phyloP scores from a whole-genome alignment of 2,888 invertebrate genomes.

The Elysia crispata region DNA sequence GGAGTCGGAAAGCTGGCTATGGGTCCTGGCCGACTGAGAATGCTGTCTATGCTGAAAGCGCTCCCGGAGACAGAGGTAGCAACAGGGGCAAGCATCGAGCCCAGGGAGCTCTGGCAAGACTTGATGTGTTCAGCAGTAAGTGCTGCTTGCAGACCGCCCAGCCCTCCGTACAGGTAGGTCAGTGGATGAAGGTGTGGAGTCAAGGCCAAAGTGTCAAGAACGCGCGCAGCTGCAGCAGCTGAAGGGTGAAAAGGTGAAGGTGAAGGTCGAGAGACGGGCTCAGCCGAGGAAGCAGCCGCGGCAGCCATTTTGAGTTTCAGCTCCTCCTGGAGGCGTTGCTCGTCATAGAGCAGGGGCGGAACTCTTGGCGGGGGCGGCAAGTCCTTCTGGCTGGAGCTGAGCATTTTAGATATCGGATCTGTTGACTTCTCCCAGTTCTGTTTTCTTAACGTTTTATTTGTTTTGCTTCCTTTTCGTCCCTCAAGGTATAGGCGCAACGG shows the following conservation, averaged over 20 bases:
- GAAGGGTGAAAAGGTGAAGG: conserved; percentile 28
- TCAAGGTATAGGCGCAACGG: no score
- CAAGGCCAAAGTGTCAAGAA: conserved; percentile 29
- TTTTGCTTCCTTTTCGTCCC: no score
- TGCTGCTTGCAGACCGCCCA: conserved; percentile 42
- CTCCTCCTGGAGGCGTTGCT: conserved; percentile 38
- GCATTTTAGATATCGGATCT: conserved; percentile 15
- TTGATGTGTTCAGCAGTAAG: conserved; percentile 56
- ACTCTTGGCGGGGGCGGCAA: conserved; percentile 9
- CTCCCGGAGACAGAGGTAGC: conserved; percentile 45
- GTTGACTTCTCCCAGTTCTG: no score
- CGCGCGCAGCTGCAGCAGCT: conserved; percentile 21
- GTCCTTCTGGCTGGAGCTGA: conserved; percentile 42
- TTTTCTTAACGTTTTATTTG: no score
- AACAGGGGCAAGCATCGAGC: conserved; percentile 53
- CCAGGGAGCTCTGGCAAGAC: conserved; percentile 52
- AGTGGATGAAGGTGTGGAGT: conserved; percentile 38
- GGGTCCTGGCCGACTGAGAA: conserved; percentile 53
- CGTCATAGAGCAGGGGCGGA: conserved; percentile 33
- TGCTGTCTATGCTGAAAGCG: conserved; percentile 69
- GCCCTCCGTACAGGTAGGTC: conserved; percentile 42
- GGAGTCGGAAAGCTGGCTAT: conserved; percentile 11
- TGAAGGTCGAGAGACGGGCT: conserved; percentile 27
- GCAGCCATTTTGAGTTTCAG: conserved; percentile 51
- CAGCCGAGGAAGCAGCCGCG: neutral